A percentile compares a stretch with the other conserved stretches of the same genome.
Evolutionary conservation across 2,113 vertebrate genomes (phyloP).

Genomic region (Urocynchramus pylzowi): DNA sequence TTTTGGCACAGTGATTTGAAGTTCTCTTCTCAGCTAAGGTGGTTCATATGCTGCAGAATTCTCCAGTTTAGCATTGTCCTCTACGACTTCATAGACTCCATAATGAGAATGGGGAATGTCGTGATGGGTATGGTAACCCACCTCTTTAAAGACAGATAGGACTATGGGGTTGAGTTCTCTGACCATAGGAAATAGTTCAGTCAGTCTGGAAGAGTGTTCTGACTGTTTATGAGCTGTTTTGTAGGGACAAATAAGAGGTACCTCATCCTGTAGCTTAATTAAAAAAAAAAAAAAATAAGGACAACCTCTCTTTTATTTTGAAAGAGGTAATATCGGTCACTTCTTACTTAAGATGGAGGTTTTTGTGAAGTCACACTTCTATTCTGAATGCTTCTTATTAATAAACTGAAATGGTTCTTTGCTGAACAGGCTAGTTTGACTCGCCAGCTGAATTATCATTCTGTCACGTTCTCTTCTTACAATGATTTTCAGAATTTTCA

Average conservation of each 20-base stretch:
- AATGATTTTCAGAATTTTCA: neutral
- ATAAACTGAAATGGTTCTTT: neutral
- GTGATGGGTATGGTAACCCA: neutral
- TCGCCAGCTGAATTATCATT: neutral
- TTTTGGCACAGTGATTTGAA: neutral
- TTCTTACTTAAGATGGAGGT: neutral
- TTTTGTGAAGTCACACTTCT: neutral
- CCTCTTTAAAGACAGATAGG: neutral
- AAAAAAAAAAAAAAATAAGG: neutral
- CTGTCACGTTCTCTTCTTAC: neutral
- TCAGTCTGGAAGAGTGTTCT: neutral
- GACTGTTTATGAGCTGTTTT: neutral
- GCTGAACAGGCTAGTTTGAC: neutral
- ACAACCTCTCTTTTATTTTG: neutral
- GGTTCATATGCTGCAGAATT: neutral
- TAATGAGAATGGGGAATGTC: neutral
- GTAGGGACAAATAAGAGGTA: neutral
- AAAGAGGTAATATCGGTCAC: neutral
- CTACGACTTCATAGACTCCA: neutral
- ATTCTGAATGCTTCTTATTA: neutral
- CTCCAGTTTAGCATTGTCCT: neutral
- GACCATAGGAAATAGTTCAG: neutral
- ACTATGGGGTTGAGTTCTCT: neutral
- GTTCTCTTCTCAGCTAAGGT: neutral
- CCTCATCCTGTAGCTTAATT: neutral